Conservation (phyloP, 2,888 invertebrate species). For the Alentia gelatinosa region DNA sequence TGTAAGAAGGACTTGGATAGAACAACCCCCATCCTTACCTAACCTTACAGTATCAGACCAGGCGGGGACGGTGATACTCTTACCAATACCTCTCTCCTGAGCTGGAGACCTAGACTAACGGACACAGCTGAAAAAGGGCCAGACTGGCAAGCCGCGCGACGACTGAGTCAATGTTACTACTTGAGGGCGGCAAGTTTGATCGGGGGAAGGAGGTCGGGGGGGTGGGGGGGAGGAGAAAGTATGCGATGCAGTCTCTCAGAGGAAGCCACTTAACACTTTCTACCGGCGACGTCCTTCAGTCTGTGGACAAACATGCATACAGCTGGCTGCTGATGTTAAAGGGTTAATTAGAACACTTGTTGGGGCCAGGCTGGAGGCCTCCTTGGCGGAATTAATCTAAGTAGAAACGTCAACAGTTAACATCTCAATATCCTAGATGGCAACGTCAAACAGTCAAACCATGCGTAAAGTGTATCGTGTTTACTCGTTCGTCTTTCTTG, state of each 20-base stretch:
- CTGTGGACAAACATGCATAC: not conserved
- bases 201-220: not conserved
- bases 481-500: constrained; percentile 45
- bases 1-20: too few relatives aligned
- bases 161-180: too few relatives aligned
- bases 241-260: not conserved
- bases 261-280: not conserved
- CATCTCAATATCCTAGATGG: not conserved
- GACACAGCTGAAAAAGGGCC: too few relatives aligned
- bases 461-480: not conserved
- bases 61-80: too few relatives aligned
- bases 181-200: not conserved
- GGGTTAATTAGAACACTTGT: constrained; percentile 14
- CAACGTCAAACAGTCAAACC: constrained; percentile 31
- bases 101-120: too few relatives aligned
- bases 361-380: not conserved
- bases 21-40: too few relatives aligned
- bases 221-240: not conserved
- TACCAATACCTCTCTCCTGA: too few relatives aligned
- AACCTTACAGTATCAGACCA: too few relatives aligned
- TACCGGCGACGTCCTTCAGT: not conserved
- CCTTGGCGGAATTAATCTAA: not conserved
- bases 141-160: too few relatives aligned
- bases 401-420: constrained; percentile 8
- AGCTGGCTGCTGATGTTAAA: not conserved